Base-by-base conservation (phyloP, 2,888 invertebrate species). In the Agrotis ipsilon region DNA sequence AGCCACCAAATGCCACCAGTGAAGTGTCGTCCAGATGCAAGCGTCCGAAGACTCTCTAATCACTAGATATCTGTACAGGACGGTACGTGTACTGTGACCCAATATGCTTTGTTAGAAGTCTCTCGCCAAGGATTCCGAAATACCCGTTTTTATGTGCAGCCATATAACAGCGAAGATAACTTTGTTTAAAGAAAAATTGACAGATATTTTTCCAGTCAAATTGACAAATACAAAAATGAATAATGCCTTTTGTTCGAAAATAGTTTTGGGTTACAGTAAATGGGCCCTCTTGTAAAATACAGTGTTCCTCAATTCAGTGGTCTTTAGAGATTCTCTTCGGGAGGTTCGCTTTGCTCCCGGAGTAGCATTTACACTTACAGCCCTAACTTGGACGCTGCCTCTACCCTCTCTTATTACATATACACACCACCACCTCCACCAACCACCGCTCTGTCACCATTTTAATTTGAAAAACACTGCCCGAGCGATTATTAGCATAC, bases 401-500 rank as follows among this genome's bases (percentile, higher is more conserved):
- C 59, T 18, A 43, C 6, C 5, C 0, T 39, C 39, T 39, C 14
- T 27, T 14, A n/a, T 18, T 39, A 21, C 21, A n/a, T 19, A 13
- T 9, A 21, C 0, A 39, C 21, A 13, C 49, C 39, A n/a, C 27
- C 54, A 27, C 18, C 24, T 18, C 18, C 18, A 21, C 48, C n/a
- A 0, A 32, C 6, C n/a, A 27, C 18, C 52, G n/a, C 18, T 54
- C 5, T 54, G n/a, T 32, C 55, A 55, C 55, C 13, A 24, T 49
- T 24, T 48, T 6, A 48, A 71, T 32, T 72, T 55, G 45, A 78
- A 32, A 69, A 72, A 60, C 72, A 60, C 60, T 78, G 73, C 54
- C n/a, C 21, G 13, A 54, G 18, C 13, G 13, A 19, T 24, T 5
- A 55, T 32, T 55, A 55, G 32, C 19, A 54, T 24, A 43, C 19